Conservation (phyloP, 1,140 invertebrate genomes). For the Vanessa tameamea region DNA sequence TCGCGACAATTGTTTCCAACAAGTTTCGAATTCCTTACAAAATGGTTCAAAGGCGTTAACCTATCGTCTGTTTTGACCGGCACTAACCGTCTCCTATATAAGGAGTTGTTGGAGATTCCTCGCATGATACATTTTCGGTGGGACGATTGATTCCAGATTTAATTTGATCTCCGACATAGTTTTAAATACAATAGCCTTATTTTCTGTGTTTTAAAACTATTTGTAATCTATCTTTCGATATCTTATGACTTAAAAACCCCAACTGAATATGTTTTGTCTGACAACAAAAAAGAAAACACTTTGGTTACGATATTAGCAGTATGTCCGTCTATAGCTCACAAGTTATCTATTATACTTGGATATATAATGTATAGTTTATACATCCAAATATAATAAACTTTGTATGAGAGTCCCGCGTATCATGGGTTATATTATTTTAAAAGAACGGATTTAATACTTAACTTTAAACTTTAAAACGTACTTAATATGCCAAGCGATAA, state of each 20-base stretch:
- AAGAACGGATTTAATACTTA: too few relatives aligned
- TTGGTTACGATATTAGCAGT: too few relatives aligned
- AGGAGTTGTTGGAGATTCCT: slow-evolving; percentile 41
- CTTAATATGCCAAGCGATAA: too few relatives aligned
- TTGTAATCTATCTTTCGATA: slow-evolving; percentile 7
- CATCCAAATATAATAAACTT: too few relatives aligned
- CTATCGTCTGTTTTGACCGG: slow-evolving; percentile 43
- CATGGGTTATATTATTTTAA: too few relatives aligned
- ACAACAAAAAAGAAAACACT: too few relatives aligned
- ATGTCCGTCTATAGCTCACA: too few relatives aligned
- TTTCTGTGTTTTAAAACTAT: slow-evolving; percentile 21
- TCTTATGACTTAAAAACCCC: neutral
- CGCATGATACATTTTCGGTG: slow-evolving; percentile 40
- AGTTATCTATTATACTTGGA: too few relatives aligned
- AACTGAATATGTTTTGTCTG: neutral
- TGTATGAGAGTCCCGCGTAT: too few relatives aligned
- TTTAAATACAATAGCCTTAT: slow-evolving; percentile 47
- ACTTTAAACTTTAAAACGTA: too few relatives aligned
- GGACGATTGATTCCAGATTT: slow-evolving; percentile 34
- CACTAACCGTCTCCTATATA: slow-evolving; percentile 42
- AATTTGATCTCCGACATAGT: slow-evolving; percentile 34
- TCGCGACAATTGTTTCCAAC: neutral
- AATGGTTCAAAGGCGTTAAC: slow-evolving; percentile 45
- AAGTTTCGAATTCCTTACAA: slow-evolving; percentile 1
- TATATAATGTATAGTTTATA: too few relatives aligned